Percentiles rank a stretch among this genome's conserved stretches.
Evolutionary conservation across 2,113 vertebrate species (phyloP).

Genomic region (Notothenia coriiceps): DNA sequence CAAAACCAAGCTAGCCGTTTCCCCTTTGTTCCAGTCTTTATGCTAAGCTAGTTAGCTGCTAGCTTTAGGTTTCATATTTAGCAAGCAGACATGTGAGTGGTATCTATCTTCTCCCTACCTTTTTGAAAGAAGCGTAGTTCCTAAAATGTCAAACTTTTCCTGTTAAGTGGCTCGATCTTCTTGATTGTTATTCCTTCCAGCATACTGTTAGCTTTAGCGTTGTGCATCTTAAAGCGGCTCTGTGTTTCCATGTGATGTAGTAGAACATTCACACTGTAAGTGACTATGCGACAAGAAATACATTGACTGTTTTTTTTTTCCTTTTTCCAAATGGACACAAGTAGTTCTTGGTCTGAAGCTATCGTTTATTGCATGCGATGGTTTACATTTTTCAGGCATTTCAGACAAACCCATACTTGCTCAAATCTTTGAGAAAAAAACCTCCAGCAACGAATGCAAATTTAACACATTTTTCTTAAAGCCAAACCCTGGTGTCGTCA

Average conservation of each 20-base stretch:
- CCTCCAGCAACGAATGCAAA: constrained; percentile 72
- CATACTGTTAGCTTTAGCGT: constrained; percentile 13
- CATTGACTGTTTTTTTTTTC: constrained; percentile 29
- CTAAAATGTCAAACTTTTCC: constrained; percentile 31
- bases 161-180: constrained; percentile 4
- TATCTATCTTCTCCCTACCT: not conserved
- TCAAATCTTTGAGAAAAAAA: constrained; percentile 67
- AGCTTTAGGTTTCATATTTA: not conserved
- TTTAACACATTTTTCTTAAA: constrained; percentile 78
- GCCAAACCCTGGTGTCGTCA: constrained; percentile 81
- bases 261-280: constrained; percentile 40
- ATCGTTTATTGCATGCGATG: constrained; percentile 79
- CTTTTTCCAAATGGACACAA: constrained; percentile 59
- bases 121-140: not conserved
- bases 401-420: constrained; percentile 66
- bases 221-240: constrained; percentile 36
- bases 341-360: constrained; percentile 74
- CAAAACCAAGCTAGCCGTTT: not conserved
- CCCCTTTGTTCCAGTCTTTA: not conserved
- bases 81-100: not conserved
- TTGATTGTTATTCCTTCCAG: constrained; percentile 14
- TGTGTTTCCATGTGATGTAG: constrained; percentile 27
- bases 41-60: constrained; percentile 28
- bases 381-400: constrained; percentile 67
- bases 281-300: constrained; percentile 53